Base-by-base conservation (phyloP, 2,888 invertebrate genomes). In the Galeruca laticollis region DNA sequence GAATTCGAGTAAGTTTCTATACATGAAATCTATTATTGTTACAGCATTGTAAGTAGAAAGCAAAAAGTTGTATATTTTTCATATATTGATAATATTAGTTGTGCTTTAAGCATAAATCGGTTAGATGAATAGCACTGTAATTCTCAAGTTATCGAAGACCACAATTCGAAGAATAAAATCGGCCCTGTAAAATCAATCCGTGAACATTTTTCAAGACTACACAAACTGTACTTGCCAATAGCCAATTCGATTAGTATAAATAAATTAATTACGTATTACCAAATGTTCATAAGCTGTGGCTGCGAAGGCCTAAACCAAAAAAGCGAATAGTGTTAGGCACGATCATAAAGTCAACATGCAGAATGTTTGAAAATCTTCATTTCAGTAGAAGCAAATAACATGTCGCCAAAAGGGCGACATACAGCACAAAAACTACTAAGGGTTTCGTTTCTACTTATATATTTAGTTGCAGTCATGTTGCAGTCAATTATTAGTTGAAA, bases 321-420 rank as follows among this genome's bases (percentile, higher is more conserved):
- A 82, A 81, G 80, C 78, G 35, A 52, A 62, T 18, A 78, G 80
- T 81, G 82, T 82, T 83, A 81, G 82, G 81, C 79, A 81, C 78
- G 81, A 81, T 76, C 78, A 81, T 78, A 77, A 76, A 77, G 77
- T 77, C 71, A 68, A 81, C 85, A 86, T 85, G 86, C 86, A 86
- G 86, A 86, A 86, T 86, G 85, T 85, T 86, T 86, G 86, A 85
- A 84, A 83, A 84, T 83, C 83, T 82, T 77, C 66, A 71, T 56
- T 65, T 67, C 72, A 71, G 74, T 76, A 72, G 71, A 73, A 70
- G 73, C 74, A 73, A 73, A 73, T 70, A 77, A 75, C 64, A 65
- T 64, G 52, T 60, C 63, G 56, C 49, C 52, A 2, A 65, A 68
- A 40, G 65, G 57, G 62, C 56, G 63, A 52, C 63, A 51, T 60